Evolutionary conservation across 2,888 invertebrate genomes (phyloP).

Genomic region (Drosophila formosana): DNA sequence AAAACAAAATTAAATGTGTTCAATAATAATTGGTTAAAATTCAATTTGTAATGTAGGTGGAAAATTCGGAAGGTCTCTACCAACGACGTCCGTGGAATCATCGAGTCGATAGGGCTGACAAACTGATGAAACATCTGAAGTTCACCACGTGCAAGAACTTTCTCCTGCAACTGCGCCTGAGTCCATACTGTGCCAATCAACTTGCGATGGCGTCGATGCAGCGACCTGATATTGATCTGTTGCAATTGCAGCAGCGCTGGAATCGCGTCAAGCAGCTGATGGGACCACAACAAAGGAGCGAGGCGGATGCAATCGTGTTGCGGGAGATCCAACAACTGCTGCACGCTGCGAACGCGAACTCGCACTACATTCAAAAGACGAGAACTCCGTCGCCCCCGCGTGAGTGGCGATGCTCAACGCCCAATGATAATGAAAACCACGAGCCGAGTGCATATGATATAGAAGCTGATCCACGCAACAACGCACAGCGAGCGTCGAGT

Average conservation of each 20-base stretch:
- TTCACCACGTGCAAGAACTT: constrained; percentile 13
- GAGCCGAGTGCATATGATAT: not conserved
- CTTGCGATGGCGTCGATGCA: constrained; percentile 14
- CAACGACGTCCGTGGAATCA: too few species aligned
- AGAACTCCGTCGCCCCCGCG: not conserved
- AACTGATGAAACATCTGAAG: not conserved
- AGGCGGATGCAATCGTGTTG: constrained; percentile 4
- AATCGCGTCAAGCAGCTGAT: not conserved
- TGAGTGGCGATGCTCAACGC: constrained; percentile 2
- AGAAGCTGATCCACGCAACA: not conserved
- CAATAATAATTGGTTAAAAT: not conserved
- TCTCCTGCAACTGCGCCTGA: constrained; percentile 15
- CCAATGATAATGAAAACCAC: not conserved
- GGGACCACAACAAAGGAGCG: not conserved
- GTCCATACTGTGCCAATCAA: constrained; percentile 15
- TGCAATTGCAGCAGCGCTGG: constrained; percentile 11
- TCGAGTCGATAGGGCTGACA: not conserved
- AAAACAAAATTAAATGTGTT: not conserved
- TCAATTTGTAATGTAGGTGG: not conserved
- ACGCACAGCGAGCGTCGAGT: not conserved
- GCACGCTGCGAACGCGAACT: not conserved
- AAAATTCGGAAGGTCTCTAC: not conserved
- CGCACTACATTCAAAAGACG: not conserved
- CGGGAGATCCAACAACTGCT: constrained; percentile 8
- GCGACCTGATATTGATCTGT: constrained; percentile 4